Base-by-base conservation (phyloP, 2,888 invertebrate genomes). In the Drosophila peninsularis region DNA sequence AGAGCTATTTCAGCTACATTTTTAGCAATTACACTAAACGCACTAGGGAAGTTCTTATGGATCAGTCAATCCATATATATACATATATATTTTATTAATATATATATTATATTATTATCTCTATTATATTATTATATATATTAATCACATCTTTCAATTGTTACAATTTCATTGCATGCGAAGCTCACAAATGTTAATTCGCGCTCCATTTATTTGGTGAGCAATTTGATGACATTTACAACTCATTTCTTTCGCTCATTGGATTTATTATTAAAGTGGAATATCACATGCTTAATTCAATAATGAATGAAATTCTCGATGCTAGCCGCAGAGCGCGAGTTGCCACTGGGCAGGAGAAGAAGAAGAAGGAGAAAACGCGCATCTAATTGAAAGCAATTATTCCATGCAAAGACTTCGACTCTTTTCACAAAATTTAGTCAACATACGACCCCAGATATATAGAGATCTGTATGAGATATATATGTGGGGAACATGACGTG, bases 301-400 rank as follows among this genome's bases (percentile, higher is more conserved):
- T 87, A 64, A 84, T 70, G 66, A 64, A 30, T 17, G 67, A 69
- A 54, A 58, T 61, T 47, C 50, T 73, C 70, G 52, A 69, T 64
- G 54, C 45, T 44, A 13, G 72, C 72, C 62, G 73, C 55, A 32
- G 50, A 49, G 45, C 17, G 50, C 41, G 60, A 56, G 56, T 50
- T n/a, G 54, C 9, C 45, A n/a, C 17, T n/a, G 50, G 14, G 55
- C 27, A 24, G 10, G 45, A 39, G 61, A 49, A 52, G 39, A 27
- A 42, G 14, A 60, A 11, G 11, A 10, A 5, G 13, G 13, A 19
- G 19, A 41, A 41, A 30, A 42, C 42, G 34, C 49, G 54, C 63
- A 62, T 34, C 64, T 76, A 85, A 88, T 82, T 82, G 74, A 79
- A 76, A 56, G 76, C 82, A 82, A 82, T 82, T 85, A 88, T 73